These are phyloP conservation scores for Heterodera carotae DNA, from an alignment of 1,140 invertebrate genomes.

Conservation along the genomic window DNA sequence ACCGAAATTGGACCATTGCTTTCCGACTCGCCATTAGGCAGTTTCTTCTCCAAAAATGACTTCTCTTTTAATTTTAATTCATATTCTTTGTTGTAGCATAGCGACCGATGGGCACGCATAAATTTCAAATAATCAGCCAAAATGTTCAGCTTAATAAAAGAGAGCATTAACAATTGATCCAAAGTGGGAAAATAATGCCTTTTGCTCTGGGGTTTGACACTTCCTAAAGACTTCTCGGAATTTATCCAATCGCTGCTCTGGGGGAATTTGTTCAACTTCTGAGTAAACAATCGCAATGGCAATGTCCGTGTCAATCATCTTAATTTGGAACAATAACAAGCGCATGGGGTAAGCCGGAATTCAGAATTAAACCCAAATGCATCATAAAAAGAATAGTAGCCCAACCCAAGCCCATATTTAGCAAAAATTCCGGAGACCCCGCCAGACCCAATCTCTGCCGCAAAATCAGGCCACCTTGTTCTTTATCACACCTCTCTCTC, in stretches of 20 bases:
- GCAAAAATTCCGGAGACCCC: no score
- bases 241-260: not conserved
- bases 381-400: no score
- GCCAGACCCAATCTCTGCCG: no score
- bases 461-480: no score
- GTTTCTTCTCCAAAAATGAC: conserved; percentile 2
- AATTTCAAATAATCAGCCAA: conserved; percentile 19
- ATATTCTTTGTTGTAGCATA: not conserved
- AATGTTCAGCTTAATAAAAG: conserved; percentile 9
- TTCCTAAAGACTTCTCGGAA: conserved; percentile 7
- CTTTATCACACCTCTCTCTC: conserved; percentile 13
- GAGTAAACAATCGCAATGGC: conserved; percentile 25
- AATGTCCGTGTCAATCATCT: conserved; percentile 26
- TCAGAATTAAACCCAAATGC: no score
- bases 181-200: conserved; percentile 13
- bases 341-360: no score
- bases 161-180: not conserved
- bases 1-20: not conserved
- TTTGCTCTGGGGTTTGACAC: not conserved
- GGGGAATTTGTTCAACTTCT: conserved; percentile 18
- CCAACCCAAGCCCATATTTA: no score
- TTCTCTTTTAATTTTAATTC: not conserved
- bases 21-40: conserved; percentile 2
- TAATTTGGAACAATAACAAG: not conserved
- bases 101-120: not conserved